A percentile compares a stretch with the other conserved stretches of the same genome.
phyloP scores from a whole-genome alignment of 2,797 vertebrate genomes.

The Pyrocephalus nanus region DNA sequence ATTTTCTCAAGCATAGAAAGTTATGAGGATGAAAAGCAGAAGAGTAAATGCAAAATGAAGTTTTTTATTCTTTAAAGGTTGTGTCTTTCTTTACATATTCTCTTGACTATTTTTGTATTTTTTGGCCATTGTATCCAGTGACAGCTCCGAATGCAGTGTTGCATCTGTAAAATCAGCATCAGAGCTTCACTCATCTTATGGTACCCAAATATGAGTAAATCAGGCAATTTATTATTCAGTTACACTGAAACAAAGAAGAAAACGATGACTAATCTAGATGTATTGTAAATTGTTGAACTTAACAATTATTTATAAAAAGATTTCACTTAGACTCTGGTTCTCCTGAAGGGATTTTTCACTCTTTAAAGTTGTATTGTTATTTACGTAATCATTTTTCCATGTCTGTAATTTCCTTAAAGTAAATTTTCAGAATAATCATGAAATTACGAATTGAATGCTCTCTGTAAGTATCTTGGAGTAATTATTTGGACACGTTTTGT shows the following conservation, averaged over 20 bases:
- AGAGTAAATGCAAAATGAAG: background rate
- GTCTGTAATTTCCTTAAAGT: background rate
- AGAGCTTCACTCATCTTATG: background rate
- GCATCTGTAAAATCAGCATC: background rate
- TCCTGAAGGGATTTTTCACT: background rate
- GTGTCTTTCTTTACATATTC: background rate
- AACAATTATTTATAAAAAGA: background rate
- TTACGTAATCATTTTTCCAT: background rate
- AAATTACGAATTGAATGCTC: background rate
- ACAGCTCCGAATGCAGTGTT: background rate
- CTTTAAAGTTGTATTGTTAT: background rate
- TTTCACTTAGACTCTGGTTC: background rate
- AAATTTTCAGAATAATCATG: background rate
- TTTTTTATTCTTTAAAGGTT: background rate
- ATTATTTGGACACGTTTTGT: background rate
- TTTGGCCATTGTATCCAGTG: background rate
- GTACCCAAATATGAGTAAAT: background rate
- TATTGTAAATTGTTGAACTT: background rate
- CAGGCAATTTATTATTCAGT: background rate
- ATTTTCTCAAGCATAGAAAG: background rate
- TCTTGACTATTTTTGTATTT: background rate
- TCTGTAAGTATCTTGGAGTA: background rate
- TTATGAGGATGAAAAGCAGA: background rate
- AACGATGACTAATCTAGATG: background rate
- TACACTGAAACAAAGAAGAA: background rate